phyloP scores from a whole-genome alignment of 1,140 invertebrate genomes.

The Temnothorax curvispinosus region DNA sequence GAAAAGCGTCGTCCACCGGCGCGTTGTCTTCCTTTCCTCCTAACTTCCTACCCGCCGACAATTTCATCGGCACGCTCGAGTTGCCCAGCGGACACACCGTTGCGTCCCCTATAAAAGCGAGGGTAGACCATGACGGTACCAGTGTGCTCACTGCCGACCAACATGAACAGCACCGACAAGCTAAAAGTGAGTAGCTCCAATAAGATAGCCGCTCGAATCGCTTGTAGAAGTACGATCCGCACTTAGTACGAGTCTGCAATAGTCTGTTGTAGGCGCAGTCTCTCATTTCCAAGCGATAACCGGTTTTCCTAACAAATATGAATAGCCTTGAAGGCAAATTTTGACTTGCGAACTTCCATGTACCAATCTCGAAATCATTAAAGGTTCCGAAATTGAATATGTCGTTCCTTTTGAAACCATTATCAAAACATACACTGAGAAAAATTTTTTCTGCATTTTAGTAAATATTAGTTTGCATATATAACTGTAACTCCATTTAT shows the following conservation, averaged over 20 bases:
- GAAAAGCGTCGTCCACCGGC: slow-evolving; percentile 67
- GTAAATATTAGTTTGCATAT: too few relatives aligned
- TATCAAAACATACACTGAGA: background rate
- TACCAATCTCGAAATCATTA: background rate
- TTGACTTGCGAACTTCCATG: background rate
- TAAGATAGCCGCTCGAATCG: slow-evolving; percentile 61
- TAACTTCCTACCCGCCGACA: slow-evolving; percentile 77
- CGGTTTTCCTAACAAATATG: background rate
- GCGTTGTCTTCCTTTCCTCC: slow-evolving; percentile 72
- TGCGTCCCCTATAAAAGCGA: slow-evolving; percentile 81
- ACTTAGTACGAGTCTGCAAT: background rate
- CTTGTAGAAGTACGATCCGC: slow-evolving; percentile 42
- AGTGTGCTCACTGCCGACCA: slow-evolving; percentile 83
- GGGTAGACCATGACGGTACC: slow-evolving; percentile 77
- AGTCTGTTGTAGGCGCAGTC: background rate
- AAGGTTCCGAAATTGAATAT: background rate
- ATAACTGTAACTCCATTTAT: too few relatives aligned
- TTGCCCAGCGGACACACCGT: slow-evolving; percentile 66
- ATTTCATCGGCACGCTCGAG: slow-evolving; percentile 78
- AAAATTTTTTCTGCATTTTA: too few relatives aligned
- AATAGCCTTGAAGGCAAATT: background rate
- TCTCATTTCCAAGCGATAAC: slow-evolving; percentile 17
- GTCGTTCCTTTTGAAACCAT: background rate
- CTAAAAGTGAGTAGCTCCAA: slow-evolving; percentile 83
- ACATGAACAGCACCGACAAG: slow-evolving; percentile 84